A percentile compares a stretch with the other conserved stretches of the same genome.
phyloP scores from a whole-genome alignment of 2,113 vertebrate species.

The Lepidiolamprologus cunningtoni region DNA sequence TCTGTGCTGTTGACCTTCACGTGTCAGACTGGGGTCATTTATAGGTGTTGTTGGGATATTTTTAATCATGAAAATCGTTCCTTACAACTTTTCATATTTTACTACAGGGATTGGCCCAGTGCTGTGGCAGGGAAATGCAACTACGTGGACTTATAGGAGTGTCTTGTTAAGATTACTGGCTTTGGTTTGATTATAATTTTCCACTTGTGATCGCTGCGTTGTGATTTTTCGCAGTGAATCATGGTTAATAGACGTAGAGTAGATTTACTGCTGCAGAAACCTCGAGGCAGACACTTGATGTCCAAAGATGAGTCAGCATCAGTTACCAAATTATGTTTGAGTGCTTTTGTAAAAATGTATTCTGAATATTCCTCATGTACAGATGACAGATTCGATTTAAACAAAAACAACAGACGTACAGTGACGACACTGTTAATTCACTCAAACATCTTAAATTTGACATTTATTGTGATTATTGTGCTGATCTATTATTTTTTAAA shows the following conservation, averaged over 20 bases:
- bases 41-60: neutral
- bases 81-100: neutral
- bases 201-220: neutral
- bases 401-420: neutral
- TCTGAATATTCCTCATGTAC: neutral
- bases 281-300: neutral
- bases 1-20: neutral
- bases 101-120: neutral
- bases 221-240: neutral
- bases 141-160: neutral
- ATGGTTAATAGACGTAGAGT: fast-evolving
- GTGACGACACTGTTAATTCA: neutral
- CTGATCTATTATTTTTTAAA: neutral
- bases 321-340: neutral
- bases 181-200: neutral
- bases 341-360: neutral
- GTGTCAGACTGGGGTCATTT: neutral
- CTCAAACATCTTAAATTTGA: neutral
- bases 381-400: neutral
- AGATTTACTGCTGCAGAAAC: neutral
- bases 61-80: neutral
- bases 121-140: neutral
- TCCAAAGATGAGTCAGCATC: neutral
- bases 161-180: neutral
- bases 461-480: neutral